A percentile compares a stretch with the other conserved stretches of the same genome.
Evolutionary conservation across 2,888 invertebrate genomes (phyloP).

Genomic region (Arrhopalites spinosus): DNA sequence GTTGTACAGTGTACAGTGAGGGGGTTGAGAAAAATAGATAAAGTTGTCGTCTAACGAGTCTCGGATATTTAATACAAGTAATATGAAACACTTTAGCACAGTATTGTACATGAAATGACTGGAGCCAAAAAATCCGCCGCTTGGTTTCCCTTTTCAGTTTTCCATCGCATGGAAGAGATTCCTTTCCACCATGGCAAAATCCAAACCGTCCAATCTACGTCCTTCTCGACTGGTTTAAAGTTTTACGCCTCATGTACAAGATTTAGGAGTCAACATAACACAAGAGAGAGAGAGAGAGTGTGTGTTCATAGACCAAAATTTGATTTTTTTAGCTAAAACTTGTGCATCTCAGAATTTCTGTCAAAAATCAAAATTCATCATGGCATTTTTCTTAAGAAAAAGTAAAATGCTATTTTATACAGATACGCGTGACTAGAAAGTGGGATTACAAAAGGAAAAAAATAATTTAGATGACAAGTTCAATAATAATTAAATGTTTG

Average conservation of each 20-base stretch:
- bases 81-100: slow-evolving; percentile 22
- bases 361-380: too few relatives aligned
- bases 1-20: too few relatives aligned
- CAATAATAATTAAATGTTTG: background rate
- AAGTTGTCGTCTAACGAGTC: slow-evolving; percentile 26
- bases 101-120: slow-evolving; percentile 20
- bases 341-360: too few relatives aligned
- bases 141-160: slow-evolving; percentile 27
- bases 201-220: slow-evolving; percentile 26
- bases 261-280: slow-evolving; percentile 32
- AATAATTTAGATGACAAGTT: too few relatives aligned
- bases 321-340: too few relatives aligned
- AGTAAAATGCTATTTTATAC: too few relatives aligned
- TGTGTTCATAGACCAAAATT: too few relatives aligned
- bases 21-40: background rate
- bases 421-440: too few relatives aligned
- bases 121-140: slow-evolving; percentile 39
- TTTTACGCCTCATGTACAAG: slow-evolving; percentile 44
- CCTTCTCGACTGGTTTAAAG: slow-evolving; percentile 37
- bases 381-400: too few relatives aligned
- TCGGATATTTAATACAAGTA: slow-evolving; percentile 24
- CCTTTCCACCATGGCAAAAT: slow-evolving; percentile 2
- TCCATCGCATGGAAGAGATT: slow-evolving; percentile 25
- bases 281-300: background rate
- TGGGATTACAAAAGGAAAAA: too few relatives aligned